Percentiles rank a stretch among this genome's conserved stretches.
Evolutionary conservation across 2,888 invertebrate genomes (phyloP).

Genomic region (Pristionchus maxplancki): DNA sequence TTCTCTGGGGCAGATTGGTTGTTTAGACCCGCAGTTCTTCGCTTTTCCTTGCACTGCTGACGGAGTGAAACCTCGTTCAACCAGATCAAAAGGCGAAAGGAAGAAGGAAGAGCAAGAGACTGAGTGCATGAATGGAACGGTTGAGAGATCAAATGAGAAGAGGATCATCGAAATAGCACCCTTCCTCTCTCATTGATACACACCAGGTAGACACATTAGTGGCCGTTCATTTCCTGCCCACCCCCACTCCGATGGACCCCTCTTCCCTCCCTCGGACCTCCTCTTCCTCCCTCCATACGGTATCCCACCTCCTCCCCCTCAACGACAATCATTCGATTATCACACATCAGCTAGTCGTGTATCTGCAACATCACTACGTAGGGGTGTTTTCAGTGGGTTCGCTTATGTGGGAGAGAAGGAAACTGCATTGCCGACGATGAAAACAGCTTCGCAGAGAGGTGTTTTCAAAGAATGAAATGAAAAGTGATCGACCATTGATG

Average conservation of each 20-base stretch:
- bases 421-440: background rate
- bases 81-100: background rate
- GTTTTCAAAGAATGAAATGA: background rate
- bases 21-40: background rate
- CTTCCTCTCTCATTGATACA: background rate
- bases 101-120: background rate
- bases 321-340: background rate
- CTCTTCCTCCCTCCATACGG: background rate
- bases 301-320: background rate
- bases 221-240: too few species aligned
- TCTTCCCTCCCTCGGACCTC: background rate
- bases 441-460: background rate
- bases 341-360: background rate
- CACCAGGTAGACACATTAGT: background rate
- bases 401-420: background rate
- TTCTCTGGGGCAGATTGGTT: background rate
- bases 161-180: constrained; percentile 5
- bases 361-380: background rate
- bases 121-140: constrained; percentile 1
- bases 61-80: background rate
- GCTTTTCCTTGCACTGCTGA: background rate
- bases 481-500: background rate
- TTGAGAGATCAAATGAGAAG: background rate
- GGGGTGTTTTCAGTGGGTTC: background rate
- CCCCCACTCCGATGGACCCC: background rate